Evolutionary conservation across 2,888 invertebrate species (phyloP).

Genomic region (Latheticus oryzae): DNA sequence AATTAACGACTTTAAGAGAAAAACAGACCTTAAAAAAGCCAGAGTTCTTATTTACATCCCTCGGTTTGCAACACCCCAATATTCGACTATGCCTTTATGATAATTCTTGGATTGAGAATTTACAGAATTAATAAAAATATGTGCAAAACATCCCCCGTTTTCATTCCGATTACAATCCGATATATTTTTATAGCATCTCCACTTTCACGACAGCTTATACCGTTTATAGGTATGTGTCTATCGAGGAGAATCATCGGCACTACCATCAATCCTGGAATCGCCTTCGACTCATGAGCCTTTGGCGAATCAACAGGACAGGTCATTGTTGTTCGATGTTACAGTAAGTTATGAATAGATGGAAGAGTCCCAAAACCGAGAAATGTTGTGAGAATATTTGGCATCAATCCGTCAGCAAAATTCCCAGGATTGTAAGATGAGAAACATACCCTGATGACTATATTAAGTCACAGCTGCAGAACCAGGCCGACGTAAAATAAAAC

Average conservation of each 20-base stretch:
- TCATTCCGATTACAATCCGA: background rate
- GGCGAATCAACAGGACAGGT: background rate
- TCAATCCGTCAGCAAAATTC: background rate
- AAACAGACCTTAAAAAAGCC: too few species aligned
- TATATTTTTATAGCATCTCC: background rate
- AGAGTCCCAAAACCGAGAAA: too few species aligned
- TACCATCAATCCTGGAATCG: background rate
- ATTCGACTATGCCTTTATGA: too few species aligned
- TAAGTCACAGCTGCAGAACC: background rate
- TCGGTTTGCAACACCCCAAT: too few species aligned
- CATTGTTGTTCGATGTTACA: background rate
- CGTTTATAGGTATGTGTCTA: background rate
- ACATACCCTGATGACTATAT: background rate
- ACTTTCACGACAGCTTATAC: background rate
- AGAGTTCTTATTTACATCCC: too few species aligned
- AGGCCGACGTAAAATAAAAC: conserved; percentile 1
- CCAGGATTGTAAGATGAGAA: background rate
- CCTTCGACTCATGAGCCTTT: too few species aligned
- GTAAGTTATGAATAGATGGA: background rate
- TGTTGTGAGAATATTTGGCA: too few species aligned
- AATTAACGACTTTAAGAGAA: too few species aligned
- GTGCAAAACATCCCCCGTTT: too few species aligned
- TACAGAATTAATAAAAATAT: too few species aligned
- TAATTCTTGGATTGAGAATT: too few species aligned
- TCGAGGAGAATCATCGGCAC: conserved; percentile 21